Base-by-base conservation (phyloP, 2,113 vertebrate genomes). In the Podocnemis expansa region DNA sequence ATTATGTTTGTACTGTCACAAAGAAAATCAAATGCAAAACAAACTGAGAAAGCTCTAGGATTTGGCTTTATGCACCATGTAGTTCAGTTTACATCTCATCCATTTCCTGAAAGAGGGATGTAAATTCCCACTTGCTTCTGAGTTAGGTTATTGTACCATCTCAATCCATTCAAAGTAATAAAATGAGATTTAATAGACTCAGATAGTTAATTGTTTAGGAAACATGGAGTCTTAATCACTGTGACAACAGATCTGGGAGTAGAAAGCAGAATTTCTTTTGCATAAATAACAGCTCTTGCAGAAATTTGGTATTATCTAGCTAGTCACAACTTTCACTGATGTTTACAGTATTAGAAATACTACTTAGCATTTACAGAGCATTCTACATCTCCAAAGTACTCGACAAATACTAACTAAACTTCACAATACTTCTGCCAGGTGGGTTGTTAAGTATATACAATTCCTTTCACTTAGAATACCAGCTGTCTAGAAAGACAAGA, bases 131-230 rank as follows among this genome's bases (percentile, higher is more conserved):
- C 81, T 85, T 88, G 82, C 94, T 97, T 96, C 88, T 0, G 29
- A 95, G 85, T 93, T 94, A 88, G 80, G 49, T 97, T 97, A 94
- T 96, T 97, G 93, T 97, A 96, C 87, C 76, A 84, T 92, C 85
- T 84, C 88, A 96, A 91, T 96, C 60, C 88, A 94, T 97, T 97
- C 82, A 96, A 91, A 92, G 95, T 86, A 97, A 96, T 92, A 93
- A 94, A 97, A 94, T 95, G 89, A 89, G 70, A 94, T 98, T 96
- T 97, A 97, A 97, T 97, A 95, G 95, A 94, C 93, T 96, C 91
- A 85, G 92, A 95, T 97, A 96, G 92, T 94, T 97, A 97, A 97
- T 97, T 98, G 91, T 97, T 97, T 97, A 91, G 94, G 93, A 97
- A 97, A 97, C 89, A 93, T 45, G 79, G 90, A 95, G 83, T 96